Evolutionary conservation across 1,140 invertebrate genomes (phyloP), one percentile per base, ranked within the genome.

Genomic region (Potamilus streckersoni): DNA sequence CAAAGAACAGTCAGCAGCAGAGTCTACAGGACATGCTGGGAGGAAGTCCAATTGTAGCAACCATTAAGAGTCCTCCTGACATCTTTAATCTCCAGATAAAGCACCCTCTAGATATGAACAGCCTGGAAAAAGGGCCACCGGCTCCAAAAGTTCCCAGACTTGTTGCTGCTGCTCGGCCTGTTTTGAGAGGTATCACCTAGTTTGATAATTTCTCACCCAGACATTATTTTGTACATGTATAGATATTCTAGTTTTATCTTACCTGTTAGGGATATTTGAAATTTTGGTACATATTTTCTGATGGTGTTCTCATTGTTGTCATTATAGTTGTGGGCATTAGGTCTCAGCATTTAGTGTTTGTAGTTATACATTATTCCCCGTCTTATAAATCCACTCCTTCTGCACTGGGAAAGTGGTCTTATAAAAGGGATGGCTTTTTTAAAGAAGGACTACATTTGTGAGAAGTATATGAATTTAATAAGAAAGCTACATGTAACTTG

Each of bases 61-160:
- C 79, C 69, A 82, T 87, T 20, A 80, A 85, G 59, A 79, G 76
- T 65, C 83, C 85, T 1, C 80, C 79, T 8, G 82, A 84, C 62
- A 84, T 73, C 16, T 79, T 79, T 67, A 79, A 79, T 55, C 73
- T 82, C 55, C 82, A 83, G 62, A 76, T 85, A 63, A 86, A 87
- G 68, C 71, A 84, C 59, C 83, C 83, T n/a, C 69, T 85, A 17
- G 83, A 86, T 65, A 83, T 83, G 79, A 86, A 80, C 74, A 81
- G 82, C 59, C 76, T 87, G 58, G 86, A 88, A 63, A 87, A 83
- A 60, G 87, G 87, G 0, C 87, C 87, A 6, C 87, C 87, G 62
- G 72, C 65, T 27, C 31, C 67, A 3, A 86, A 86, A 72, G 58
- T 69, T 2, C 63, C 31, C 19, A 79, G 38, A 49, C 38, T 49